A percentile compares a stretch with the other conserved stretches of the same genome.
These are phyloP conservation scores for Halichoeres trimaculatus DNA, from an alignment of 2,113 vertebrate species.

Conservation along the genomic window DNA sequence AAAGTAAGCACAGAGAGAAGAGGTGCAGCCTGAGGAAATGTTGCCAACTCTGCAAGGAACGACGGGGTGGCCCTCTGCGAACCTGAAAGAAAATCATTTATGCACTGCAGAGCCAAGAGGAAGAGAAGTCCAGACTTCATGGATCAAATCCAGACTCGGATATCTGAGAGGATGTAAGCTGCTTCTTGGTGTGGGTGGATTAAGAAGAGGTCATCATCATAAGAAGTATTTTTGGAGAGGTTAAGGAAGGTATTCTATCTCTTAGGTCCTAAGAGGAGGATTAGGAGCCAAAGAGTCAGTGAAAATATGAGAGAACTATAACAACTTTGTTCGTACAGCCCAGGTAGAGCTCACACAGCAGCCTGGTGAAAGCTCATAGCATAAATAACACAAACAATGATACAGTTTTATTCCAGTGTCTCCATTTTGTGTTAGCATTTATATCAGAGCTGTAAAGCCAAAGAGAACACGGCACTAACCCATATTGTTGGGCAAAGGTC, in stretches of 20 bases:
- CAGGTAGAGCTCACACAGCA: background rate
- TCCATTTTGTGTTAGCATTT: background rate
- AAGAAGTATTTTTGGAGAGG: background rate
- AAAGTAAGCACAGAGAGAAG: conserved; percentile 12
- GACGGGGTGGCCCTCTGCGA: conserved; percentile 21
- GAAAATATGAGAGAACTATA: background rate
- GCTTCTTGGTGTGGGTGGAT: conserved; percentile 1
- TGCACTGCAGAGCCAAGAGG: conserved; percentile 1
- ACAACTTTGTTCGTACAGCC: background rate
- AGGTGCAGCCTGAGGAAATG: conserved; percentile 40
- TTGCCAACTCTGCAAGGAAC: conserved; percentile 22
- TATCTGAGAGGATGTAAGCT: conserved; percentile 16
- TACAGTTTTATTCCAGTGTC: background rate
- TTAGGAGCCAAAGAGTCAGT: background rate
- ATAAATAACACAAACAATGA: background rate
- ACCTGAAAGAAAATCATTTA: conserved; percentile 14
- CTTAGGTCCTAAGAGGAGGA: background rate
- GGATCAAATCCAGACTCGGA: background rate
- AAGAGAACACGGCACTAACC: background rate
- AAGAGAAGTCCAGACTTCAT: conserved; percentile 17
- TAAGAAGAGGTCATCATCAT: conserved; percentile 7
- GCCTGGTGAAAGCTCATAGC: background rate
- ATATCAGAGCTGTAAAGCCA: background rate
- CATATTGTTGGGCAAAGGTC: no score
- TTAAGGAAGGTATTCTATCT: background rate